Base-by-base conservation (phyloP, 2,888 invertebrate genomes). In the Chamaedrilus cognettii region DNA sequence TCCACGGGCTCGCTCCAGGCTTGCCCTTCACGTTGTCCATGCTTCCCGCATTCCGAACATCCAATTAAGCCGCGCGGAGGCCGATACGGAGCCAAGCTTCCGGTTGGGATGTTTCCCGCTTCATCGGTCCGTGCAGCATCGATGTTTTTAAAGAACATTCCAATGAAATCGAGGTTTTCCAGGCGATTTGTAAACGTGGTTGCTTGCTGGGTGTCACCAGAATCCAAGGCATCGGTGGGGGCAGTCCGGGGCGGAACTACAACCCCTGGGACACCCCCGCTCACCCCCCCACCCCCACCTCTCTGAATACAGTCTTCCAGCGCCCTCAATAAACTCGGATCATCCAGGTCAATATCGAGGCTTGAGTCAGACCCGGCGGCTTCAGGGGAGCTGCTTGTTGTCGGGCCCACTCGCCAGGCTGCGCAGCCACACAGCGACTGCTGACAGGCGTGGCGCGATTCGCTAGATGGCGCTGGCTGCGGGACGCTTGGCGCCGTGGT, bases 281-380 rank as follows among this genome's bases (percentile, higher is more conserved):
- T 55, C 26, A 15, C 23, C 26, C 11, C 7, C 7, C 26, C 23
- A 5, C 19, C 23, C 11, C 58, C 58, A 19, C 58, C 58, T 2
- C 60, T 34, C 28, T 60, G 35, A 7, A 49, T 32, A 51, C 50
- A 62, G 5, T 51, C 51, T n/a, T 62, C 62, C 51, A 62, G 31
- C 28, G 62, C 62, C 32, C 51, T 50, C 30, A 62, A 31, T 11
- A 62, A 31, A 11, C 23, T 26, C 11, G 62, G 62, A 50, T 62
- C 62, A 31, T 49, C 51, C 31, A 62, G 51, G 51, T 62, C 62
- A 51, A 62, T 51, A 33, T 62, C 62, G 7, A 62, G 62, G n/a
- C 62, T 62, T n/a, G 62, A 62, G 23, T 58, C 58, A 23, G 55
- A 52, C 11, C 7, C 26, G 5, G 11, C 55, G 7, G 55, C 23